Evolutionary conservation across 2,888 invertebrate genomes (phyloP).

Genomic region (Volucella zonaria): DNA sequence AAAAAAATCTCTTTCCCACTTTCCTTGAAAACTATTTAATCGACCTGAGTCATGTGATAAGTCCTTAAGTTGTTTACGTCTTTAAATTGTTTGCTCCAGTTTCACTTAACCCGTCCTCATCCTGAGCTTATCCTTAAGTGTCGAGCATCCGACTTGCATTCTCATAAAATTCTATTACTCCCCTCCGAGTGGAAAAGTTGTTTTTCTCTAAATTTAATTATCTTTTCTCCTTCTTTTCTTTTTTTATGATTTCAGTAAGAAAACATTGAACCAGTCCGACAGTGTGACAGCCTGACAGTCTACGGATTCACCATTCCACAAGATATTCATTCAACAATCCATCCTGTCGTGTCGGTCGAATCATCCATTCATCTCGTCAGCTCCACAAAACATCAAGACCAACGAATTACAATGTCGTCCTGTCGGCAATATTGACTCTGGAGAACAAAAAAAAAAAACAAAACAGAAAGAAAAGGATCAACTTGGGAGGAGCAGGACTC

Average conservation of each 20-base stretch:
- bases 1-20: background rate
- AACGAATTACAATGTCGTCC: constrained; percentile 50
- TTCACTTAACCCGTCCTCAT: constrained; percentile 9
- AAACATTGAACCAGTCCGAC: background rate
- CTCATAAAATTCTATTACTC: constrained; percentile 4
- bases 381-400: constrained; percentile 21
- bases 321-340: constrained; percentile 3
- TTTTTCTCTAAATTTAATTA: constrained; percentile 31
- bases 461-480: constrained; percentile 17
- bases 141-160: constrained; percentile 31
- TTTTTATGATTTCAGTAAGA: constrained; percentile 51
- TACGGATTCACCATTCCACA: too few species aligned
- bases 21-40: background rate
- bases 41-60: background rate
- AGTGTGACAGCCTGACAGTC: too few species aligned
- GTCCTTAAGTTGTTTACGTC: constrained; percentile 4
- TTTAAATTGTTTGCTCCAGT: constrained; percentile 33
- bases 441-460: background rate
- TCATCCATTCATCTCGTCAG: constrained; percentile 33
- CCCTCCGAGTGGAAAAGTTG: constrained; percentile 6
- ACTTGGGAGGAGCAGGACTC: background rate
- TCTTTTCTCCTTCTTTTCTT: constrained; percentile 9
- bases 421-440: constrained; percentile 51
- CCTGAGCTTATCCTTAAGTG: constrained; percentile 12
- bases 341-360: background rate